phyloP scores from a whole-genome alignment of 2,797 vertebrate genomes.

The Enteromius argenteus region DNA sequence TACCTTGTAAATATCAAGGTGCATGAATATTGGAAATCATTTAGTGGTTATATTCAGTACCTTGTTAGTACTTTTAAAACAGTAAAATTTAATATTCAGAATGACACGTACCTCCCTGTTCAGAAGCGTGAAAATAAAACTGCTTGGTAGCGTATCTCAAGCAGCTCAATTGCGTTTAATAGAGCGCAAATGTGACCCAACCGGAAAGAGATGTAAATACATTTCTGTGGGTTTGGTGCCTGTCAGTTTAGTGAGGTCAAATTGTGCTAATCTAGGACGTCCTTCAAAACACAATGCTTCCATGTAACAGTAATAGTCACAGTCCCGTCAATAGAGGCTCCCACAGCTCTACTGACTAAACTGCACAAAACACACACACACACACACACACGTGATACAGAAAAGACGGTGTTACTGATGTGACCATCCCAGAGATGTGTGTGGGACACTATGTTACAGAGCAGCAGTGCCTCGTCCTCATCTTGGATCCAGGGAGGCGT shows the following conservation, averaged over 20 bases:
- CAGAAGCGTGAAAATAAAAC: not conserved
- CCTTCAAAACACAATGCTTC: slow-evolving; percentile 11
- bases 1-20: not conserved
- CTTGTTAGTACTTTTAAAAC: not conserved
- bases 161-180: slow-evolving; percentile 21
- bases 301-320: slow-evolving; percentile 26
- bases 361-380: slow-evolving; percentile 23
- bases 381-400: slow-evolving; percentile 20
- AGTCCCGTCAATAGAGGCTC: not conserved
- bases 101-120: not conserved
- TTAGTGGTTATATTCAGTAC: slow-evolving; percentile 8
- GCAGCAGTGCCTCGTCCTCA: slow-evolving; percentile 24
- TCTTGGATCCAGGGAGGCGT: slow-evolving; percentile 15
- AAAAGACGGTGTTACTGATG: slow-evolving; percentile 25
- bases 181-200: slow-evolving; percentile 17
- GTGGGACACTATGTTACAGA: slow-evolving; percentile 20
- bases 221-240: not conserved
- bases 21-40: not conserved
- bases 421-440: slow-evolving; percentile 2
- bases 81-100: not conserved
- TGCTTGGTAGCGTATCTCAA: not conserved
- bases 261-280: slow-evolving; percentile 16
- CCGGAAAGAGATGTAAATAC: slow-evolving; percentile 6
- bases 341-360: not conserved
- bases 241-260: slow-evolving; percentile 20